Conservation (phyloP, 1,140 invertebrate species). For the Rhopalosiphum padi region DNA sequence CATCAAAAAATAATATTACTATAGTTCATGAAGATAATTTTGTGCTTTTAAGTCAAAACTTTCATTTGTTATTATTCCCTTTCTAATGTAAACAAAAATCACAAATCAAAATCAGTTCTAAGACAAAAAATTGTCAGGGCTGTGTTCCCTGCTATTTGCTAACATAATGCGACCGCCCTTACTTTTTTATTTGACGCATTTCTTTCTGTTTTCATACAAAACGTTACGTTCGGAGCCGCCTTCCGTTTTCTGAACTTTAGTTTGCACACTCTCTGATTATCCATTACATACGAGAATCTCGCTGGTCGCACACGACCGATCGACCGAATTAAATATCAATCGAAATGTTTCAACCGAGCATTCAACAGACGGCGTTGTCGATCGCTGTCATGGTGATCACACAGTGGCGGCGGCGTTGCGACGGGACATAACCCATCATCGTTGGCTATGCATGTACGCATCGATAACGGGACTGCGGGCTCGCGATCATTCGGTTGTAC, state of each 20-base stretch:
- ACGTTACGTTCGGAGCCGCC: constrained; percentile 65
- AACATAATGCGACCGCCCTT: constrained; percentile 37
- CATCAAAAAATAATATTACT: background rate
- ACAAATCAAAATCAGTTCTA: background rate
- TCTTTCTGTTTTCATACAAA: constrained; percentile 67
- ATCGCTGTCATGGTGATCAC: background rate
- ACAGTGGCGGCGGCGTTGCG: background rate
- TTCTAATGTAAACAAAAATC: background rate
- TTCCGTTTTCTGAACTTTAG: constrained; percentile 64
- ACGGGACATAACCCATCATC: background rate
- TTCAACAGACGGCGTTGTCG: background rate
- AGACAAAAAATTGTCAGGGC: background rate
- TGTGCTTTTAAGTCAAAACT: background rate
- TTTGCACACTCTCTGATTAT: constrained; percentile 45
- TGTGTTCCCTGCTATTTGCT: background rate
- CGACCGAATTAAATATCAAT: background rate
- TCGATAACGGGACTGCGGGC: background rate
- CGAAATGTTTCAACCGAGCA: background rate
- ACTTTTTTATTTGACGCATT: constrained; percentile 68
- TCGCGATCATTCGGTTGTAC: background rate
- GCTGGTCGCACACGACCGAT: background rate
- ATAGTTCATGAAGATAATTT: background rate
- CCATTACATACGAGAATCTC: constrained; percentile 34
- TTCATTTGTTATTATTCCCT: background rate
- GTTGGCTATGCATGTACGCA: background rate